Base-by-base conservation (phyloP, 2,888 invertebrate species). In the Stegophylla sp. region DNA sequence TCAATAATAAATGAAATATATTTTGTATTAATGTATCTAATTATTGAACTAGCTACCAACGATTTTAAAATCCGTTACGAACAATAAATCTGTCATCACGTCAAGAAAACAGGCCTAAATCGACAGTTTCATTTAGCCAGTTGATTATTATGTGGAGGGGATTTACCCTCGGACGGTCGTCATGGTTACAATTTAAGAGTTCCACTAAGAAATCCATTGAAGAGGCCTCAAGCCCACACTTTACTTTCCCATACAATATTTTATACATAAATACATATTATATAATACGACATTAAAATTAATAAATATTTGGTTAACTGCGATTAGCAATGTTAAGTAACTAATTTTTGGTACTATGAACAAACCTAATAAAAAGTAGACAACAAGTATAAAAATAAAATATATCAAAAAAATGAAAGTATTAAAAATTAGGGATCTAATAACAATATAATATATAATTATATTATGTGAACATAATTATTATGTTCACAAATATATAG, bases 121-220 rank as follows among this genome's bases (percentile, higher is more conserved):
- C 79, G 79, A 79, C 79, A 79, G 79, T 79, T 79, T 79, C 71
- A 79, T 79, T 79, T 79, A 71, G 71, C 71, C 79, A 34, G 71
- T 71, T 79, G 69, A 79, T 79, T 71, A 79, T 71, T 71, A 34
- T 63, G 41, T 61, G 61, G 34, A 71, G 79, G 79, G 79, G 61
- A 79, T 79, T 71, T 71, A 71, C 79, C 79, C 79, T 79, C 61
- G 34, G 61, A 71, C 59, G 59, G 79, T 79, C 17, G 41, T 17
- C 61, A 69, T 71, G 79, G 69, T 69, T 51, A 79, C 79, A 28
- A 12, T 56, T n/a, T 79, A 79, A 71, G 79, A 79, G 71, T 59
- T 79, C 59, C 79, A 51, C 51, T 26, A 71, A 79, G 69, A 61
- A 79, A 79, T 79, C 79, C 79, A 79, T 79, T 79, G 61, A 69